These are phyloP conservation scores for Ciconia nigra DNA, from an alignment of 2,797 vertebrate genomes.

Conservation along the genomic window DNA sequence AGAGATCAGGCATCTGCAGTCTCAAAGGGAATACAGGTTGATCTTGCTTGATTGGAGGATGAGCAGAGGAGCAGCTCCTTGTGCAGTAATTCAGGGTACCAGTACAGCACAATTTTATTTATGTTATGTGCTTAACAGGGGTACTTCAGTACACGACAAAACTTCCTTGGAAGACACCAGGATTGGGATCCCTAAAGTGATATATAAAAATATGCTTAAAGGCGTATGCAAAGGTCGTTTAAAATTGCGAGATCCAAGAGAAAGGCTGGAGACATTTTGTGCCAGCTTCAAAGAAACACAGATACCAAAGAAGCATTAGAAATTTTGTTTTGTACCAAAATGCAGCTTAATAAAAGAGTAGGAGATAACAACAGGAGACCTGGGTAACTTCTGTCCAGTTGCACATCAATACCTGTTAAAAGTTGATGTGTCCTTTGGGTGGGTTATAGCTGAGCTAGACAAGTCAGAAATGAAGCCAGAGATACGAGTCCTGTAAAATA, in stretches of 20 bases:
- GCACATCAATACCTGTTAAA: neutral
- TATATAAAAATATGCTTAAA: neutral
- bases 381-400: neutral
- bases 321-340: neutral
- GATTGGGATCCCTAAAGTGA: neutral
- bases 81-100: neutral
- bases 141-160: neutral
- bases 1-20: neutral
- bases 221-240: rapidly evolving
- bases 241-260: neutral
- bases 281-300: neutral
- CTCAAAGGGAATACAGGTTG: neutral
- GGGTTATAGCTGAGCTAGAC: neutral
- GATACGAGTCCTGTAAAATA: neutral
- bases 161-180: neutral
- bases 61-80: neutral
- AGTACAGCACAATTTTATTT: neutral
- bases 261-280: neutral
- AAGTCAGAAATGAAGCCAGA: neutral
- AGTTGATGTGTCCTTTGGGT: neutral
- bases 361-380: neutral
- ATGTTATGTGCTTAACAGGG: neutral
- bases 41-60: neutral
- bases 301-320: neutral
- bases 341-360: neutral